These are phyloP conservation scores for Coelinius sp. DNA, from an alignment of 2,888 invertebrate genomes.

Conservation along the genomic window DNA sequence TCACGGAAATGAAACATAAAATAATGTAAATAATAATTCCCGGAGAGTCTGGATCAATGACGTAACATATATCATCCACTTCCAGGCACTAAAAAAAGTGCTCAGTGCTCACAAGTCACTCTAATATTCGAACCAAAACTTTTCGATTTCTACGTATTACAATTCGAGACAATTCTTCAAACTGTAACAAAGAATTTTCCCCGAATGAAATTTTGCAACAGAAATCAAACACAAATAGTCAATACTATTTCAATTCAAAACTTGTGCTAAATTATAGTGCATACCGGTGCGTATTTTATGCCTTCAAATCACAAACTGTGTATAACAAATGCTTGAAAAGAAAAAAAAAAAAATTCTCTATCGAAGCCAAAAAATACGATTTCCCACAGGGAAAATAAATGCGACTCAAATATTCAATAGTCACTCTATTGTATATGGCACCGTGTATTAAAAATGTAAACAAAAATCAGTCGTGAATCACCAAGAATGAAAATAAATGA, in stretches of 20 bases:
- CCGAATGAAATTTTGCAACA: slow-evolving; percentile 39
- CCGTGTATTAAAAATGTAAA: slow-evolving; percentile 25
- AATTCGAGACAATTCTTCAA: not conserved
- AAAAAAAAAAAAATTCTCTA: slow-evolving; percentile 9
- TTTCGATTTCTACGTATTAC: slow-evolving; percentile 26
- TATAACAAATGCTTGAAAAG: slow-evolving; percentile 8
- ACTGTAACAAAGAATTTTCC: slow-evolving; percentile 44
- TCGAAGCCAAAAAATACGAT: slow-evolving; percentile 2
- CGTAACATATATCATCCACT: slow-evolving; percentile 37
- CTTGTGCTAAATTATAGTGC: not conserved
- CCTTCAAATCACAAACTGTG: slow-evolving; percentile 35
- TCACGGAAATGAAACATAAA: slow-evolving; percentile 13
- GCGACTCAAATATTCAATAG: slow-evolving; percentile 5
- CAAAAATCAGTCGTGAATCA: slow-evolving; percentile 27
- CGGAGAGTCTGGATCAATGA: slow-evolving; percentile 58
- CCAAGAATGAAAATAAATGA: slow-evolving; percentile 43
- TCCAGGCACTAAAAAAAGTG: slow-evolving; percentile 18
- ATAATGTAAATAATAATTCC: slow-evolving; percentile 41
- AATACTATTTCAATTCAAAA: not conserved
- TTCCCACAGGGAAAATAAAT: not conserved
- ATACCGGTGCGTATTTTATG: slow-evolving; percentile 20
- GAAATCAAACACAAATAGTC: slow-evolving; percentile 1
- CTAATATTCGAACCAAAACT: slow-evolving; percentile 33
- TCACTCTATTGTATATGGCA: slow-evolving; percentile 22
- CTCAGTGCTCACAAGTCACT: slow-evolving; percentile 35